These are phyloP conservation scores for Deroplatys truncata DNA, from an alignment of 2,888 invertebrate genomes.

Conservation along the genomic window DNA sequence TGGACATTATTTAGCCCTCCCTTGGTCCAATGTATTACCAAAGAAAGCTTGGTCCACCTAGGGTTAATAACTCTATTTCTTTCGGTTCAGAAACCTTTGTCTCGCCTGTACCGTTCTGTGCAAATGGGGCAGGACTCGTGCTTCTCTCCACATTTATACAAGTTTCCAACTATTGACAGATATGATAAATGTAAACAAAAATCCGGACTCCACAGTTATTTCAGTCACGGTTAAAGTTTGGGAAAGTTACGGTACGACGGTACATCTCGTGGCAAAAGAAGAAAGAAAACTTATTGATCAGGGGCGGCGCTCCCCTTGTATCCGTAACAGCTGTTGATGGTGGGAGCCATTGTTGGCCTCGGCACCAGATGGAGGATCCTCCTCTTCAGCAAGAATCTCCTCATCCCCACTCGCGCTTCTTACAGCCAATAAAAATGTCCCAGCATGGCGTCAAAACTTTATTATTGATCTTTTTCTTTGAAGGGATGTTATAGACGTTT, in stretches of 20 bases:
- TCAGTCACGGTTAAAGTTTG: neutral
- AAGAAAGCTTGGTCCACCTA: too few species aligned
- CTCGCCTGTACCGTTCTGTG: neutral
- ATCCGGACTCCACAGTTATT: neutral
- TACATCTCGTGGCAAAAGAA: neutral
- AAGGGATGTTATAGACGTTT: neutral
- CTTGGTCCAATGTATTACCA: too few species aligned
- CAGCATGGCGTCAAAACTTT: conserved; percentile 16
- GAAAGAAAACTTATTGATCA: conserved; percentile 1
- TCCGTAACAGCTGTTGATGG: conserved; percentile 16
- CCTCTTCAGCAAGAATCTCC: neutral
- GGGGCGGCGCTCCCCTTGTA: conserved; percentile 1
- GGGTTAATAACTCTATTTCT: neutral
- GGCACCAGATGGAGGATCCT: neutral
- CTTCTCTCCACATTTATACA: neutral
- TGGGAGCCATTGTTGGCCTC: neutral
- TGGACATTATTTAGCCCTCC: too few species aligned
- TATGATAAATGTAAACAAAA: neutral
- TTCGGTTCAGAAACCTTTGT: neutral
- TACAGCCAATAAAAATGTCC: conserved; percentile 16
- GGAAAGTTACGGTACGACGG: neutral
- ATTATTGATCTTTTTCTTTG: conserved; percentile 4
- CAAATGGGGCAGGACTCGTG: neutral
- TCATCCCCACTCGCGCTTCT: neutral
- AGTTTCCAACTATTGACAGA: neutral